Conservation (phyloP, 2,113 vertebrate species). For the Sciurus niger region DNA sequence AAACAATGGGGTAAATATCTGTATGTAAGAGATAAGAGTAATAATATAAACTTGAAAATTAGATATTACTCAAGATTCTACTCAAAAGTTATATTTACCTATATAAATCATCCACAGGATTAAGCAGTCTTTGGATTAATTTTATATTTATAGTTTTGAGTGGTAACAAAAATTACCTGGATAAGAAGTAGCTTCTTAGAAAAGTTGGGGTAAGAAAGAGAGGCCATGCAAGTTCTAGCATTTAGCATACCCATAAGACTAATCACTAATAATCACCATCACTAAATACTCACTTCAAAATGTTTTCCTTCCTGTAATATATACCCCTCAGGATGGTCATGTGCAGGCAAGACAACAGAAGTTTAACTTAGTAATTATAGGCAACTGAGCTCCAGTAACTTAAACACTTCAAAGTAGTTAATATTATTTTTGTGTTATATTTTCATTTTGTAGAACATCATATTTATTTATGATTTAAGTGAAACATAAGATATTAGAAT, state of each 20-base stretch:
- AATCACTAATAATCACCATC: background rate
- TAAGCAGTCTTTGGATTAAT: conserved; percentile 45
- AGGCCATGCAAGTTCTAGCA: conserved; percentile 21
- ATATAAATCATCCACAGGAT: conserved; percentile 46
- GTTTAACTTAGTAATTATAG: background rate
- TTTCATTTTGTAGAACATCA: conserved; percentile 48
- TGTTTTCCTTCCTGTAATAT: conserved; percentile 23
- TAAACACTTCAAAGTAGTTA: conserved; percentile 33
- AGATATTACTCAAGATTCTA: conserved; percentile 52
- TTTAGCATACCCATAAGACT: conserved; percentile 1
- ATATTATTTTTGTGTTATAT: conserved; percentile 53
- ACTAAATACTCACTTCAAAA: conserved; percentile 59
- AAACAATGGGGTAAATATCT: conserved; percentile 29
- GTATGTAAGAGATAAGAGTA: conserved; percentile 37
- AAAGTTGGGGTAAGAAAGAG: conserved; percentile 40
- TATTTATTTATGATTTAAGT: conserved; percentile 61
- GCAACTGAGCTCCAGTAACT: conserved; percentile 21
- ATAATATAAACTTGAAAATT: conserved; percentile 44
- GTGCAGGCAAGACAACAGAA: conserved; percentile 45
- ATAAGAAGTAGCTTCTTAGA: conserved; percentile 37
- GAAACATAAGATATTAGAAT: conserved; percentile 58
- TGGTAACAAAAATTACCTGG: conserved; percentile 44
- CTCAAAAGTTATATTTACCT: conserved; percentile 23
- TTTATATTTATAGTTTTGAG: conserved; percentile 65
- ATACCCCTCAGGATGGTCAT: background rate